Evolutionary conservation across 1,140 invertebrate genomes (phyloP), one percentile per base, ranked within the genome.

Genomic region (Leptinotarsa texana): DNA sequence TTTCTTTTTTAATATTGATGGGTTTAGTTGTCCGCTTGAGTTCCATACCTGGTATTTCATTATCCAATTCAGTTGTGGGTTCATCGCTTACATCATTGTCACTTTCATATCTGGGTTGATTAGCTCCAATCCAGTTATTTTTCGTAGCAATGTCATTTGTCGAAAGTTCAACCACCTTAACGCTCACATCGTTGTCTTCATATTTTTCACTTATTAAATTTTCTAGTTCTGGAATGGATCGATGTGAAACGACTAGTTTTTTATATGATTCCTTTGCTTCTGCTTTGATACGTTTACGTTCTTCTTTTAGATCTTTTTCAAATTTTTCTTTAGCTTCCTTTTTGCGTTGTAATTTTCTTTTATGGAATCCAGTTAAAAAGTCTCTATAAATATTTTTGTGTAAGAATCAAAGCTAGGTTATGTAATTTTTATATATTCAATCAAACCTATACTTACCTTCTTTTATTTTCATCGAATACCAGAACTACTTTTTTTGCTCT

Each of bases 331-430:
- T 88, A 1, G 92, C 92, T 79, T 91, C 90, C 78, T 91, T 90
- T 76, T 90, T 89, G 72, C 93, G 86, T 82, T 93, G 89, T 21
- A 93, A 80, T 83, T 94, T 94, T 77, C 93, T 86, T 84, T 93
- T 94, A 62, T 88, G 92, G 85, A 94, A 94, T 6, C 93, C 93
- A 73, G 89, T 90, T 48, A 94, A 85, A 83, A 92, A 94, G 57
- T 94, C 92, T 84, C 91, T 79, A 67, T 13, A 77, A 80, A 48
- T 11, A 42, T 11, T 42, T 42, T 42, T 42, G 4, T 42, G 4
- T 33, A 42, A 42, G 33, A 42, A 11, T 42, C 33, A 72, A 80
- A 69, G 27, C 18, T 69, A 13, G 42, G 27, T 47, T 49, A 69
- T 47, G 48, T 33, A 73, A 27, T 69, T 33, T 15, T 49, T 33